Conservation (phyloP, 35 echinoderm and acorn worm species). For the Patiria miniata region DNA sequence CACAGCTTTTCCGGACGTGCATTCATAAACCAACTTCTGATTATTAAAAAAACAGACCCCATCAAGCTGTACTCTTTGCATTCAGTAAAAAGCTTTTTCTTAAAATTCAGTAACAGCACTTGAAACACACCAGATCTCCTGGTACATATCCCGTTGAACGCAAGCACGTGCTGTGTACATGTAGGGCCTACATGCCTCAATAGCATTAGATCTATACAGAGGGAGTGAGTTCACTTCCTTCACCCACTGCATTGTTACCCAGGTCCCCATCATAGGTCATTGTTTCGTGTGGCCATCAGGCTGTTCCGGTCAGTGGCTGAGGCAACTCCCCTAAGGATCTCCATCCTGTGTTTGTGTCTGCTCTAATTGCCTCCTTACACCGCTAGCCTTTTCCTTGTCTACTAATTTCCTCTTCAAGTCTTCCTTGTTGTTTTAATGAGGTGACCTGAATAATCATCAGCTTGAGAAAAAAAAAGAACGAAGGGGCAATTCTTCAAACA, state of each 20-base stretch:
- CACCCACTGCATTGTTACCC: background rate
- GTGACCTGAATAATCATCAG: background rate
- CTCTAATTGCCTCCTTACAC: background rate
- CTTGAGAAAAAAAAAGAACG: no score
- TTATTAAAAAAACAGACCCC: no score
- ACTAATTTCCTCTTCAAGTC: background rate
- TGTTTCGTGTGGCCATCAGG: conserved; percentile 23
- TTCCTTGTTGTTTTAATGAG: background rate
- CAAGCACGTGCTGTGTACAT: no score
- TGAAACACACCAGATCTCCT: no score
- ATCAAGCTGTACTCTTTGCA: no score
- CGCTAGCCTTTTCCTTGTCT: background rate
- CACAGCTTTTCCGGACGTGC: no score
- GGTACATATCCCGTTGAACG: no score
- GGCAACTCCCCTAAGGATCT: background rate
- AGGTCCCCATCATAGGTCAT: background rate
- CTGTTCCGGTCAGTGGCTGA: conserved; percentile 18
- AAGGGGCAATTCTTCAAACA: no score
- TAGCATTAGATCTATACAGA: background rate
- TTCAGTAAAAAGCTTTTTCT: no score
- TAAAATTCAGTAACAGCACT: no score
- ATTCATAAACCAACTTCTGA: no score
- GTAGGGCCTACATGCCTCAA: no score
- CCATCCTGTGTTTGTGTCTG: conserved; percentile 10
- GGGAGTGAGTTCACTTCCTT: conserved; percentile 2